Evolutionary conservation across 2,113 vertebrate genomes (phyloP), one percentile per base, ranked within the genome.

Genomic region (Sula dactylatra): DNA sequence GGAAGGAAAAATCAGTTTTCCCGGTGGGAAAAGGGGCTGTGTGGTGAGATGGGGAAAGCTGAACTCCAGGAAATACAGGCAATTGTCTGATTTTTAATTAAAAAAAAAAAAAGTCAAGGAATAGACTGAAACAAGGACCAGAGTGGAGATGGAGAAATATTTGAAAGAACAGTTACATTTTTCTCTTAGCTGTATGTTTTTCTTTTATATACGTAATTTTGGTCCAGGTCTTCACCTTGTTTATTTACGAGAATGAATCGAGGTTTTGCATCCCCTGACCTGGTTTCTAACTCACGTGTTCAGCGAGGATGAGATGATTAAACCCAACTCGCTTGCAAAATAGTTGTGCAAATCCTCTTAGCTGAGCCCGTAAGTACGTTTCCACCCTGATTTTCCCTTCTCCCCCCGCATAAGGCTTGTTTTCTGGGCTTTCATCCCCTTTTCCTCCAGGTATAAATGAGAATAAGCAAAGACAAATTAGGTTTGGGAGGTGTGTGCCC

Each of bases 401-500:
- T 55, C 22, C 44, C 22, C 38, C 45, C 34, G 8, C 1, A 22
- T 8, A 31, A 78, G 5, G 4, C 7, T 36, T 45, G 16, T 7
- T 71, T 45, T 12, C 2, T 5, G 50, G 25, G 18, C 5, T n/a
- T 81, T 32, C 50, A 38, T 7, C 26, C 19, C 8, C 7, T 40
- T 40, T 73, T 49, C 10, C 34, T 52, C 58, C 2, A 1, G 31
- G 6, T 22, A 2, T 52, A 47, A 92, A 45, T 21, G 5, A 62
- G 54, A 80, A 49, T 5, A 31, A 82, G 5, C 8, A 34, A 76
- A 59, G 58, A 4, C 1, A 1, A 72, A 42, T 10, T 3, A 12
- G 6, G 55, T 7, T 36, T 50, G 27, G 54, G 62, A 72, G 80
- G 59, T 1, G 4, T 0, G 0, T 16, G 2, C 7, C 11, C 14